Evolutionary conservation across 2,113 vertebrate species (phyloP).

Genomic region (Naja naja): DNA sequence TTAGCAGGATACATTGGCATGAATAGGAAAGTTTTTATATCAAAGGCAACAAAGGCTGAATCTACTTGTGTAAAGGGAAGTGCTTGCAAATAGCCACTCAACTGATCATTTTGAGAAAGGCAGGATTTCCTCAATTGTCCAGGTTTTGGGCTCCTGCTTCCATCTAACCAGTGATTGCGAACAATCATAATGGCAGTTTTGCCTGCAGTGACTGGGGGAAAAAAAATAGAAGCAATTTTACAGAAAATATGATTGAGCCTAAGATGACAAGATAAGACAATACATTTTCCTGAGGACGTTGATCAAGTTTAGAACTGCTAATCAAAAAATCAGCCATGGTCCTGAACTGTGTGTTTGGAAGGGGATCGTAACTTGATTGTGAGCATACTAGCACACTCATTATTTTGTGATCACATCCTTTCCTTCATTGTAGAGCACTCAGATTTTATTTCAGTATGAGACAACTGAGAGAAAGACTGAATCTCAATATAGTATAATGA

Average conservation of each 20-base stretch:
- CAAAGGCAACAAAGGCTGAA: background rate
- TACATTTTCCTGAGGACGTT: background rate
- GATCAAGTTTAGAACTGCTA: background rate
- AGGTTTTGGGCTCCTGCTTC: background rate
- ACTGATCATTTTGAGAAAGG: no score
- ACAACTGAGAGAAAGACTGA: background rate
- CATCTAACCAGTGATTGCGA: background rate
- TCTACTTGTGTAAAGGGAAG: background rate
- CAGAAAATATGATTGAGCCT: background rate
- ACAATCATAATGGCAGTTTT: background rate
- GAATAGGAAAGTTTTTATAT: background rate
- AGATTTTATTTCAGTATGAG: background rate
- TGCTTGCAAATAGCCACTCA: background rate
- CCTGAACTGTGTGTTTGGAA: background rate
- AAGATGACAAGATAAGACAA: background rate
- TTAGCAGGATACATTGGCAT: background rate
- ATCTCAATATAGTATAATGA: background rate
- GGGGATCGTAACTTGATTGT: background rate
- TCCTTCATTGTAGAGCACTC: background rate
- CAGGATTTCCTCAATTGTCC: background rate
- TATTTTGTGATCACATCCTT: background rate
- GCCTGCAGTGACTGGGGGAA: background rate
- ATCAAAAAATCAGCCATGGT: background rate
- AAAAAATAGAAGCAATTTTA: background rate
- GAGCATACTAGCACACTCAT: background rate